A percentile compares a stretch with the other conserved stretches of the same genome.
Conservation (phyloP, 2,797 vertebrate species). For the Calcarius lapponicus region DNA sequence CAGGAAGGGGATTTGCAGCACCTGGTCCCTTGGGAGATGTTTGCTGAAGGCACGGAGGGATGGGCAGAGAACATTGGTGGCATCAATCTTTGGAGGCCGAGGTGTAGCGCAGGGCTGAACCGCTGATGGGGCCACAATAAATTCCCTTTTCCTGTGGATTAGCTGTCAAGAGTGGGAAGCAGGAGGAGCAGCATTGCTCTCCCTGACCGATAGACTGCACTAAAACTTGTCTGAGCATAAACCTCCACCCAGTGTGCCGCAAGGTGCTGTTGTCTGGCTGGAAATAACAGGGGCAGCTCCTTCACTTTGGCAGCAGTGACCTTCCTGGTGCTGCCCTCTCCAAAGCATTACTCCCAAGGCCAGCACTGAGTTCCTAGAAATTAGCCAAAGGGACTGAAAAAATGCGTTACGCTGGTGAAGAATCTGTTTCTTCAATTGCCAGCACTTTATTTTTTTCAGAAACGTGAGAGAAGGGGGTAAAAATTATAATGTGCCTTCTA, state of each 20-base stretch:
- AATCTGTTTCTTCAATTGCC: background rate
- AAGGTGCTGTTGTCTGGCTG: background rate
- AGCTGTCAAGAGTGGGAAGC: background rate
- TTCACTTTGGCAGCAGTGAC: background rate
- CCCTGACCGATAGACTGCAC: background rate
- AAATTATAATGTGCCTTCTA: background rate
- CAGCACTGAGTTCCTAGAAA: background rate
- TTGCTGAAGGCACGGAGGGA: background rate
- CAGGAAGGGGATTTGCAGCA: background rate
- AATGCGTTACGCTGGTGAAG: fast-evolving
- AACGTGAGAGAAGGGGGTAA: background rate
- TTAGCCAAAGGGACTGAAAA: background rate
- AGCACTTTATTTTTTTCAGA: background rate
- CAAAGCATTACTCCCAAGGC: background rate
- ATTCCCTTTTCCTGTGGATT: conserved; percentile 27
- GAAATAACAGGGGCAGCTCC: background rate
- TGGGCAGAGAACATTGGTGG: background rate
- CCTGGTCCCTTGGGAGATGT: fast-evolving
- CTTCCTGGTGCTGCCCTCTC: background rate
- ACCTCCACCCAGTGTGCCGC: fast-evolving
- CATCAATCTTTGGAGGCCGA: background rate
- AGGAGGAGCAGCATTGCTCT: background rate
- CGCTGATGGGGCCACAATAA: background rate
- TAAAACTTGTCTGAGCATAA: background rate
- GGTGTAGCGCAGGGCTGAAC: background rate